Evolutionary conservation across 2,797 vertebrate species (phyloP).

Genomic region (Oceanodroma leucorhoa): DNA sequence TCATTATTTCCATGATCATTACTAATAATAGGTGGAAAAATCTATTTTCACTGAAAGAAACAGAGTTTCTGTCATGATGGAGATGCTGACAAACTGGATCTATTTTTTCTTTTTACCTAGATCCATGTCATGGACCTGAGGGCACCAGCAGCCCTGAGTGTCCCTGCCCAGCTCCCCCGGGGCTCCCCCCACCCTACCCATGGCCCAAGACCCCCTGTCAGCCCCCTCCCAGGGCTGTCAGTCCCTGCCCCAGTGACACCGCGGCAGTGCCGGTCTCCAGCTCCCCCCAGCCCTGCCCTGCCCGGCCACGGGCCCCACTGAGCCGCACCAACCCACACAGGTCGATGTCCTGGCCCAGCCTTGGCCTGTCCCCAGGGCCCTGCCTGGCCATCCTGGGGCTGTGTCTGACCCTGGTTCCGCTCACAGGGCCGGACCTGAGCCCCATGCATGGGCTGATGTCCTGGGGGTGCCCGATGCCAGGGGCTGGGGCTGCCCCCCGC

Average conservation of each 20-base stretch:
- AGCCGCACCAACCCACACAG: background rate
- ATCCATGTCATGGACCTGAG: background rate
- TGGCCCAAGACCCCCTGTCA: background rate
- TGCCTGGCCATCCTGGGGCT: background rate
- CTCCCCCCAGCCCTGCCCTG: background rate
- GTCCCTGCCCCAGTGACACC: background rate
- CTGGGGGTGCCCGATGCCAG: accelerated
- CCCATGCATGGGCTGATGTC: background rate
- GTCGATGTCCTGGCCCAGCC: background rate
- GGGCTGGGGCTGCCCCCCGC: background rate
- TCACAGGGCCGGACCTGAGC: background rate
- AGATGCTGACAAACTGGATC: background rate
- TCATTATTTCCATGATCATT: background rate
- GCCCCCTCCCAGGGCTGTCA: background rate
- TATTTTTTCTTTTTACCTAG: background rate
- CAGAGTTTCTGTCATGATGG: background rate
- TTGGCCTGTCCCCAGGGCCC: background rate
- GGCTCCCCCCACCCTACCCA: background rate
- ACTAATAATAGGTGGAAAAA: background rate
- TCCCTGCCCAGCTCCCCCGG: background rate
- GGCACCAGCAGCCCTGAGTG: background rate
- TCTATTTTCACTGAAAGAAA: background rate
- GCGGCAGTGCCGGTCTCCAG: accelerated
- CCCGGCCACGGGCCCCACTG: background rate
- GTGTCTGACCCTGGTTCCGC: background rate